Percentiles rank a stretch among this genome's conserved stretches.
These are phyloP conservation scores for Ectemnius continuus DNA, from an alignment of 2,888 invertebrate genomes.

Conservation along the genomic window DNA sequence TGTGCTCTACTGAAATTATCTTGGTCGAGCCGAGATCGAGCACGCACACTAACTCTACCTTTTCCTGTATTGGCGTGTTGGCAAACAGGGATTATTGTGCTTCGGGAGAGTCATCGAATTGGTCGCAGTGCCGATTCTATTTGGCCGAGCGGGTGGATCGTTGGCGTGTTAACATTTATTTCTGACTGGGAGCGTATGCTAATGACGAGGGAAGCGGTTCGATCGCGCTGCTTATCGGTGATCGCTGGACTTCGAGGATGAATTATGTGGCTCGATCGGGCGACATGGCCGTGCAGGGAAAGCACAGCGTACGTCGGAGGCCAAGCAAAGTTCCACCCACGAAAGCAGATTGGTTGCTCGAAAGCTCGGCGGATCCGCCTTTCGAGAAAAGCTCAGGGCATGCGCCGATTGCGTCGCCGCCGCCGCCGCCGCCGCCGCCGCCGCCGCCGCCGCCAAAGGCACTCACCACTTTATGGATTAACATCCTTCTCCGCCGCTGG, in stretches of 20 bases:
- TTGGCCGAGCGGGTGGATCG: constrained; percentile 34
- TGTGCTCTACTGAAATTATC: too few relatives aligned
- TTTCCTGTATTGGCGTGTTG: too few relatives aligned
- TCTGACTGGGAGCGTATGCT: constrained; percentile 38
- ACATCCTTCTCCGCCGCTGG: constrained; percentile 16
- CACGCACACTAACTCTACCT: too few relatives aligned
- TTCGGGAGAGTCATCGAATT: too few relatives aligned
- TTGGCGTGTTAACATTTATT: constrained; percentile 48
- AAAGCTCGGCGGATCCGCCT: constrained; percentile 59
- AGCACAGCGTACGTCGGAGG: constrained; percentile 47
- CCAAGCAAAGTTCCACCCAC: constrained; percentile 54
- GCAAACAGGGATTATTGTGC: too few relatives aligned
- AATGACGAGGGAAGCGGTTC: constrained; percentile 53
- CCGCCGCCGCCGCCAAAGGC: neutral
- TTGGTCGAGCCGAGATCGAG: too few relatives aligned
- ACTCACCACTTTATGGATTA: neutral
- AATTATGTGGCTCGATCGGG: constrained; percentile 46
- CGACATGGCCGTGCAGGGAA: constrained; percentile 48
- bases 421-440: neutral
- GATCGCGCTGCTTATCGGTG: constrained; percentile 54
- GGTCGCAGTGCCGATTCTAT: constrained; percentile 17
- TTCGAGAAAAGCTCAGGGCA: constrained; percentile 59
- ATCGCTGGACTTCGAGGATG: constrained; percentile 52
- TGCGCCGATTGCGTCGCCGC: constrained; percentile 41
- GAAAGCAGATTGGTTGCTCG: constrained; percentile 60